phyloP scores from a whole-genome alignment of 2,888 invertebrate genomes.

The Drosophila mulleri region DNA sequence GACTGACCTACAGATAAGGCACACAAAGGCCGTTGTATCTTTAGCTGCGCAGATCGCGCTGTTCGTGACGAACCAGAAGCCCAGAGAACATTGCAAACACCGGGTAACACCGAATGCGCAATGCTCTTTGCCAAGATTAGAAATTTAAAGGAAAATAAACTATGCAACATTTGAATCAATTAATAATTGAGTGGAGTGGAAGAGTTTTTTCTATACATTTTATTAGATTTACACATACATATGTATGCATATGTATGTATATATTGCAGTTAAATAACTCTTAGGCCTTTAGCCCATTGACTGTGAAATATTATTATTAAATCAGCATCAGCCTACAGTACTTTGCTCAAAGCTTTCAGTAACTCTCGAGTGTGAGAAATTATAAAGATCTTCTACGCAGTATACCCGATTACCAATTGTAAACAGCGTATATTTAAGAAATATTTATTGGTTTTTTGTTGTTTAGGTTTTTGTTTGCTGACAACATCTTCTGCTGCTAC shows the following conservation, averaged over 20 bases:
- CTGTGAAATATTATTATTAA: neutral
- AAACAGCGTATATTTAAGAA: neutral
- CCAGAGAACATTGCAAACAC: slow-evolving; percentile 2
- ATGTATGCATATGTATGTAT: too few species aligned
- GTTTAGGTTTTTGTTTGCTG: slow-evolving; percentile 19
- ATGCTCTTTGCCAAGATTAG: neutral
- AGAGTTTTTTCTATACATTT: too few species aligned
- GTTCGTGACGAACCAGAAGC: slow-evolving; percentile 17
- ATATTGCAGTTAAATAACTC: neutral
- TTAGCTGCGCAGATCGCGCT: slow-evolving; percentile 6
- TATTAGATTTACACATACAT: too few species aligned
- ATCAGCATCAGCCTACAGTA: too few species aligned
- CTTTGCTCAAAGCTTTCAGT: neutral
- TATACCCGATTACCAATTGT: neutral
- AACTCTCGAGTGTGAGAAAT: neutral
- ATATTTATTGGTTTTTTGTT: neutral
- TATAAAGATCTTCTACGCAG: neutral
- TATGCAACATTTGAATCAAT: too few species aligned
- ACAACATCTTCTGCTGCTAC: slow-evolving; percentile 26
- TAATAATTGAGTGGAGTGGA: too few species aligned
- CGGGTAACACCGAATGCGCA: neutral
- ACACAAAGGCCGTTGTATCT: slow-evolving; percentile 45
- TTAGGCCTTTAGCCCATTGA: neutral
- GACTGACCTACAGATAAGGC: slow-evolving; percentile 48
- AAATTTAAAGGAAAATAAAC: neutral